Evolutionary conservation across 2,797 vertebrate genomes (phyloP).

Genomic region (Florisuga fusca): DNA sequence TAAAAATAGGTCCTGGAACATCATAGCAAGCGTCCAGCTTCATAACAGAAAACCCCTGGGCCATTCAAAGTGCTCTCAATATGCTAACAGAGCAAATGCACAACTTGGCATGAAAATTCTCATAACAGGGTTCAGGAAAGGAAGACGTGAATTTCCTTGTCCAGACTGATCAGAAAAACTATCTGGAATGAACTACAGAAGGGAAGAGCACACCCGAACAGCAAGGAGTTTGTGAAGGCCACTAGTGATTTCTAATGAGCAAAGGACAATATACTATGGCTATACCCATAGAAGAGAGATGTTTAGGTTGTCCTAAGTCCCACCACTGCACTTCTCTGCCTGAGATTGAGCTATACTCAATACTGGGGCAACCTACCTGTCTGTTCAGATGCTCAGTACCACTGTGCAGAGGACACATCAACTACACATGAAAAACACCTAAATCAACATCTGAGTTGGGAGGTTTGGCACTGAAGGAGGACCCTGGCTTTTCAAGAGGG

Average conservation of each 20-base stretch:
- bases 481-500: background rate
- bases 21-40: background rate
- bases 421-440: background rate
- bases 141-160: background rate
- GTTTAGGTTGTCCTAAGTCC: background rate
- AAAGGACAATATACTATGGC: background rate
- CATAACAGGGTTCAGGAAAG: background rate
- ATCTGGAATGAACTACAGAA: background rate
- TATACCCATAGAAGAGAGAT: fast-evolving
- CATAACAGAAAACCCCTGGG: background rate
- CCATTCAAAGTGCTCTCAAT: background rate
- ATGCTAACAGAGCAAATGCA: background rate
- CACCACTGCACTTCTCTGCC: background rate
- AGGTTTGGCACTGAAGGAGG: background rate
- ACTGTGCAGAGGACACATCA: background rate
- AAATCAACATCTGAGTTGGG: background rate
- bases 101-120: background rate
- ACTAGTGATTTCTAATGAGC: background rate
- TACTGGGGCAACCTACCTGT: background rate
- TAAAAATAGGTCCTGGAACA: background rate
- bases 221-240: background rate
- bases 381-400: background rate
- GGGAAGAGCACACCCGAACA: background rate
- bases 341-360: background rate
- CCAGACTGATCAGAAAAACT: background rate